These are phyloP conservation scores for Drosophila ambigua DNA, from an alignment of 1,140 invertebrate genomes.

Conservation along the genomic window DNA sequence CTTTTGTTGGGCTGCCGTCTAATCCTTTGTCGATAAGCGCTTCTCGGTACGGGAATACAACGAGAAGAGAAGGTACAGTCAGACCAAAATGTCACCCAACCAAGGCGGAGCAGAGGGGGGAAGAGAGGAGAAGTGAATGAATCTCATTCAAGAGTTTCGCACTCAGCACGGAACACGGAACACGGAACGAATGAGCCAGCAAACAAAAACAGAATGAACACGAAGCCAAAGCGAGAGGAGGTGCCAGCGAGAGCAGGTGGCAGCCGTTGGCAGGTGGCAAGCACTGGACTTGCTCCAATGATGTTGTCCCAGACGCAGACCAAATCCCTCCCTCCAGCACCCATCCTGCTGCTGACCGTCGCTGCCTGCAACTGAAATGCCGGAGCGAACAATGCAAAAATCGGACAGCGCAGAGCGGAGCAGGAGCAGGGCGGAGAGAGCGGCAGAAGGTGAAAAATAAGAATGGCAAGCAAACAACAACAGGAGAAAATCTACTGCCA, in stretches of 20 bases:
- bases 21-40: neutral
- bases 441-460: slow-evolving; percentile 44
- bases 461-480: slow-evolving; percentile 36
- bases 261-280: neutral
- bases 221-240: neutral
- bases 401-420: neutral
- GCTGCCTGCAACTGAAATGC: slow-evolving; percentile 52
- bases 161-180: slow-evolving; percentile 16
- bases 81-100: slow-evolving; percentile 11
- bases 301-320: no score
- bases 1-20: neutral
- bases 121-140: slow-evolving; percentile 35
- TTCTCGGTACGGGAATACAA: neutral
- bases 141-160: slow-evolving; percentile 49
- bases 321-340: no score
- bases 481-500: slow-evolving; percentile 8
- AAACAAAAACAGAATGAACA: slow-evolving; percentile 44
- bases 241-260: neutral
- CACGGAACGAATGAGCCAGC: neutral
- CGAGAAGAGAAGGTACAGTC: slow-evolving; percentile 12
- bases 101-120: neutral
- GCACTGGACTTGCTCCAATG: no score
- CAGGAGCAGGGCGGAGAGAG: neutral
- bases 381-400: slow-evolving; percentile 33
- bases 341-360: slow-evolving; percentile 10